Percentiles rank a stretch among this genome's conserved stretches.
Evolutionary conservation across 2,113 vertebrate species (phyloP).

Genomic region (Morone chrysops): DNA sequence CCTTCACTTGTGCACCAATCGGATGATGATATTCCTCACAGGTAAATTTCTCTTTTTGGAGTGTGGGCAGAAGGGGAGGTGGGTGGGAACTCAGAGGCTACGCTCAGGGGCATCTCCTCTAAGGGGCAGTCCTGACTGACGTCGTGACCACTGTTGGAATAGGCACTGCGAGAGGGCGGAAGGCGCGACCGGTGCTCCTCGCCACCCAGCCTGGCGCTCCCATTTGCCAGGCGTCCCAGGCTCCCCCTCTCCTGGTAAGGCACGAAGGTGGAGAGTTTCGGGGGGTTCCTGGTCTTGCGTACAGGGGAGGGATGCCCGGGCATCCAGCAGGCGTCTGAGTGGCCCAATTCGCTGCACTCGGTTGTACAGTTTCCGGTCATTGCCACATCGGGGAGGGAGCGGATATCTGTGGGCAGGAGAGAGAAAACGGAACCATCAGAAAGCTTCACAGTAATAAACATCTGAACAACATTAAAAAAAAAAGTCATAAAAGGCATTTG

Average conservation of each 20-base stretch:
- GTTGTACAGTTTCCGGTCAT: slow-evolving; percentile 99
- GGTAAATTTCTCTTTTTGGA: slow-evolving; percentile 98
- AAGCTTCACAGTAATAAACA: slow-evolving; percentile 26
- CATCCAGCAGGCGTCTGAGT: slow-evolving; percentile 99
- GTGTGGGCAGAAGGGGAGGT: slow-evolving; percentile 92
- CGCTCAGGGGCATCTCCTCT: slow-evolving; percentile 98
- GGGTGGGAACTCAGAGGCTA: slow-evolving; percentile 95
- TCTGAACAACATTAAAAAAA: slow-evolving; percentile 31
- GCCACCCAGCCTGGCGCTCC: slow-evolving; percentile 93
- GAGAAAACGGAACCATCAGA: slow-evolving; percentile 56
- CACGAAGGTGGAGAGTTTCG: slow-evolving; percentile 99
- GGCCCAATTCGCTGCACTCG: slow-evolving; percentile 98
- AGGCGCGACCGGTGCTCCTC: slow-evolving; percentile 93
- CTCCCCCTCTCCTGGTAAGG: slow-evolving; percentile 99
- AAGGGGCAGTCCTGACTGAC: slow-evolving; percentile 95
- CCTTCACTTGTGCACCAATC: slow-evolving; percentile 66
- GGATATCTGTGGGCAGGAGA: slow-evolving; percentile 87
- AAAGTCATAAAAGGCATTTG: slow-evolving; percentile 62
- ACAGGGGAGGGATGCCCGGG: slow-evolving; percentile 95
- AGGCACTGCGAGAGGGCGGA: slow-evolving; percentile 99
- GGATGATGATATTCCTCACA: slow-evolving; percentile 86
- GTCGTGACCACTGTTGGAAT: slow-evolving; percentile 96
- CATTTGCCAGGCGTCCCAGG: slow-evolving; percentile 95
- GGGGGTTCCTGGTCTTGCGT: slow-evolving; percentile 96
- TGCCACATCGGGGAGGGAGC: slow-evolving; percentile 96